phyloP scores from a whole-genome alignment of 2,888 invertebrate species.

The Caenorhabditis sulstoni region DNA sequence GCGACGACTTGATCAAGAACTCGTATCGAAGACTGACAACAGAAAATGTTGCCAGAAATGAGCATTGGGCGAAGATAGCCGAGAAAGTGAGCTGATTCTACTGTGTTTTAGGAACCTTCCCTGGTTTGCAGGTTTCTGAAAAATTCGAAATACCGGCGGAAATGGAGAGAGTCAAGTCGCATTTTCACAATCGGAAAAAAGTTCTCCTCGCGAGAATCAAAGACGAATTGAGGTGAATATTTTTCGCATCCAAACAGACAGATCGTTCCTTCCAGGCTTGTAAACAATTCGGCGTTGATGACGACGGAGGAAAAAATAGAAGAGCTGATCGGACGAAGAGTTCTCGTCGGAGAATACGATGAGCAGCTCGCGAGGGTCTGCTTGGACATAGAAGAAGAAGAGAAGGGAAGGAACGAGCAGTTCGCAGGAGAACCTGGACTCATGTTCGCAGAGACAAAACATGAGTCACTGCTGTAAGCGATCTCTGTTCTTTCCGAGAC shows the following conservation, averaged over 20 bases:
- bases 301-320: slow-evolving; percentile 60
- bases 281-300: slow-evolving; percentile 7
- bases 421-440: not conserved
- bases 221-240: slow-evolving; percentile 56
- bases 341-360: slow-evolving; percentile 52
- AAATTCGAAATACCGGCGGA: slow-evolving; percentile 57
- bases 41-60: slow-evolving; percentile 52
- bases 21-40: slow-evolving; percentile 55
- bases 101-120: not conserved
- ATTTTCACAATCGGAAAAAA: slow-evolving; percentile 64
- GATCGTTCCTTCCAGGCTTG: slow-evolving; percentile 5
- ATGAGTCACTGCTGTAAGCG: slow-evolving; percentile 37
- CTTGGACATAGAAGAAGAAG: slow-evolving; percentile 61
- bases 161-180: slow-evolving; percentile 59
- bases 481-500: not conserved
- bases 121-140: slow-evolving; percentile 23
- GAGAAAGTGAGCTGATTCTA: slow-evolving; percentile 19
- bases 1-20: slow-evolving; percentile 57
- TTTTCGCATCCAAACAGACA: not conserved
- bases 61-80: slow-evolving; percentile 50
- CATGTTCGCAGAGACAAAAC: slow-evolving; percentile 34
- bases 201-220: slow-evolving; percentile 81
- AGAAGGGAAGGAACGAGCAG: slow-evolving; percentile 33
- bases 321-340: slow-evolving; percentile 35
- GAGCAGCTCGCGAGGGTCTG: slow-evolving; percentile 57